phyloP scores from a whole-genome alignment of 2,888 invertebrate genomes.

The Lycaena phlaeas region DNA sequence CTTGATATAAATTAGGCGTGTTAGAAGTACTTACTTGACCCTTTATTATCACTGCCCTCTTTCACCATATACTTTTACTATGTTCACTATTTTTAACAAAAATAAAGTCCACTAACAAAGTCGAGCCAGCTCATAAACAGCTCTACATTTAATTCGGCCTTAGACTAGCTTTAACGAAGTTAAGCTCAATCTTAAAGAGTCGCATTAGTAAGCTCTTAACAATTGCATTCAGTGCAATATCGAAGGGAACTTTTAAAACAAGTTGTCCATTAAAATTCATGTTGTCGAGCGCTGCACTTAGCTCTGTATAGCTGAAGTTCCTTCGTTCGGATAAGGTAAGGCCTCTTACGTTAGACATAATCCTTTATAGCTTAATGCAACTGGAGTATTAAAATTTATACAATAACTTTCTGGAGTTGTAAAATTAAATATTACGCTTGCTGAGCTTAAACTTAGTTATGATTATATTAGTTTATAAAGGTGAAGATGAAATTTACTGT shows the following conservation, averaged over 20 bases:
- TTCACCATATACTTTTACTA: no score
- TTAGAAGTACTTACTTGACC: no score
- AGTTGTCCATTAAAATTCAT: constrained; percentile 34
- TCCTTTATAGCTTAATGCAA: background rate
- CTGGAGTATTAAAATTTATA: background rate
- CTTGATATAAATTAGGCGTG: no score
- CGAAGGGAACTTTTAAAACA: constrained; percentile 24
- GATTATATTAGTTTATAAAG: background rate
- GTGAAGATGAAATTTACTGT: no score
- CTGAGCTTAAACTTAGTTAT: background rate
- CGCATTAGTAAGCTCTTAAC: no score
- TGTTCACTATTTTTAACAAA: no score
- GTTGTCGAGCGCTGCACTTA: constrained; percentile 25
- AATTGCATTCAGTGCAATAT: constrained; percentile 12
- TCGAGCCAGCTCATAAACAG: no score
- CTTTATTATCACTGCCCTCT: no score
- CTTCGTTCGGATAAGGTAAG: constrained; percentile 1
- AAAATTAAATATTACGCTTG: constrained; percentile 1
- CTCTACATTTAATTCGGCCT: no score
- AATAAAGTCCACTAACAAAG: no score
- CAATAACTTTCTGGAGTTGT: background rate
- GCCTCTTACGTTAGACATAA: constrained; percentile 1
- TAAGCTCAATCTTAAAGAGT: no score
- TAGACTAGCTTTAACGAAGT: no score
- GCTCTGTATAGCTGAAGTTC: constrained; percentile 23